Evolutionary conservation across 2,113 vertebrate species (phyloP), one percentile per base, ranked within the genome.

Genomic region (Limnothrissa miodon): DNA sequence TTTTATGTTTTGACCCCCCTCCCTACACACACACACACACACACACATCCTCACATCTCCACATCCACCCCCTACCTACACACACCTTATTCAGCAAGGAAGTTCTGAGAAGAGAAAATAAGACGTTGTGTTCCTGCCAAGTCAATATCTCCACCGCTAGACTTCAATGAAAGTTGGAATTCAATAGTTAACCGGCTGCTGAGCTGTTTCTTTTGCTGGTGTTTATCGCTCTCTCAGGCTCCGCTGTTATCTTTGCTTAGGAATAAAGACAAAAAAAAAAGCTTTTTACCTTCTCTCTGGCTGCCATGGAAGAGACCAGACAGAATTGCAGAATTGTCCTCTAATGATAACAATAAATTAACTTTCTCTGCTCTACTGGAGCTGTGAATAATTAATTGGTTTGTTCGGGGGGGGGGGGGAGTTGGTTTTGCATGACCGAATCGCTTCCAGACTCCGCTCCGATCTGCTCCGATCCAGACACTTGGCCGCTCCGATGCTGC

Each of bases 311-410:
- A 53, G 53, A 83, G 91, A 89, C 84, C 87, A 92, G 91, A 91
- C 90, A 91, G 78, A 88, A 53, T 15, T 29, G 45, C 25, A 48
- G n/a, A 45, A 87, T 82, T 81, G 82, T 84, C 85, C 87, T 89
- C 90, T 92, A 90, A 92, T 92, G 93, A 93, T 93, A 92, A 93
- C 92, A 93, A 92, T 93, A 94, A 94, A 93, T 94, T 89, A 93
- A 88, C 85, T 93, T 94, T 91, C 90, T 91, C 88, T 87, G 92
- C 92, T 93, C 91, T 87, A 86, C 85, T 90, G 90, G 92, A 92
- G 89, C 90, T 84, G 91, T 93, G 92, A 92, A 94, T 93, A 95
- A 93, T 94, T 91, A 94, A 94, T 92, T 92, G 90, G 87, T 93
- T 92, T 92, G 91, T 90, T 92, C 89, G 88, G 83, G 83, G 90